Conservation (phyloP, 2,797 vertebrate species). For the Catharus ustulatus region DNA sequence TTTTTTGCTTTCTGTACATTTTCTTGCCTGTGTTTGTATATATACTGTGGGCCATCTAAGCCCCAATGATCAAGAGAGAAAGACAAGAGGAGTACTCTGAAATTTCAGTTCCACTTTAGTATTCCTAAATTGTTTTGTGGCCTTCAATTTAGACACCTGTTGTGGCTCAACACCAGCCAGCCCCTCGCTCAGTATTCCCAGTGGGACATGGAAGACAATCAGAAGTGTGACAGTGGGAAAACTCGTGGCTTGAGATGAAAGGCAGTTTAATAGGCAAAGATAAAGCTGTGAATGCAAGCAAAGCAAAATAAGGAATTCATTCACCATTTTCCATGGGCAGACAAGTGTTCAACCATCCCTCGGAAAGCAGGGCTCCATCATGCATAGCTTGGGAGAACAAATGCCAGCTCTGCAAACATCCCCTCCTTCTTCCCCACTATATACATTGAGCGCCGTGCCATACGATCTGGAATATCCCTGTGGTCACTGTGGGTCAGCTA, state of each 20-base stretch:
- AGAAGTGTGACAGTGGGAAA: not conserved
- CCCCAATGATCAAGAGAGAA: not conserved
- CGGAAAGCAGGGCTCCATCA: not conserved
- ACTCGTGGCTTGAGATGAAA: not conserved
- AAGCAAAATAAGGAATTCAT: not conserved
- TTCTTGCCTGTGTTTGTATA: not conserved
- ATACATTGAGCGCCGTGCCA: not conserved
- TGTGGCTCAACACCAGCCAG: not conserved
- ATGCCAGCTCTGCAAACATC: not conserved
- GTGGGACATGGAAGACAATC: not conserved
- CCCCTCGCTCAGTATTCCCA: not conserved
- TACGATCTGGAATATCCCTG: not conserved
- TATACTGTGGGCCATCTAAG: not conserved
- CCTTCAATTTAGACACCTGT: not conserved
- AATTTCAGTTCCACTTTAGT: not conserved
- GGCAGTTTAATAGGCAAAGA: not conserved
- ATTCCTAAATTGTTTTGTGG: not conserved
- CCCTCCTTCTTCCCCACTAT: not conserved
- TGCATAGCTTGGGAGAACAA: not conserved
- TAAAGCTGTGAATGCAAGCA: not conserved
- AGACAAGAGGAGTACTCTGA: not conserved
- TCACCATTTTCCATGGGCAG: not conserved
- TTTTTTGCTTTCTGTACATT: not conserved
- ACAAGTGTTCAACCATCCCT: not conserved
- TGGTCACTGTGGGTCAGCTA: not conserved